A percentile compares a stretch with the other conserved stretches of the same genome.
Evolutionary conservation across 2,113 vertebrate genomes (phyloP).

Genomic region (Antidorcas marsupialis): DNA sequence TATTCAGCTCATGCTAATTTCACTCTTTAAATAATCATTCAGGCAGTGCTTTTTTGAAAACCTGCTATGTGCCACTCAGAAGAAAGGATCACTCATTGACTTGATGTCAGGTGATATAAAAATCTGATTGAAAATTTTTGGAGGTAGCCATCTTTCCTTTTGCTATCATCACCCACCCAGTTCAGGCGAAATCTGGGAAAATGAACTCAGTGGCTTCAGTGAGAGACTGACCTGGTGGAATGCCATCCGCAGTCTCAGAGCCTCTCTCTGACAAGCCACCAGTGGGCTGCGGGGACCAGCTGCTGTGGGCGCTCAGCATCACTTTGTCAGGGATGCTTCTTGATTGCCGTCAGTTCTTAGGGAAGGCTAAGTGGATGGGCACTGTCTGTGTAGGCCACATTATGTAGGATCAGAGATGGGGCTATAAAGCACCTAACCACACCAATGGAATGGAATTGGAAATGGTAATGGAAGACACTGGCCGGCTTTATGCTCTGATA

Average conservation of each 20-base stretch:
- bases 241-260: neutral
- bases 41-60: neutral
- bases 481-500: neutral
- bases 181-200: neutral
- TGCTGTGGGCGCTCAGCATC: neutral
- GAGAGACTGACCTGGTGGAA: neutral
- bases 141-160: neutral
- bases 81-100: neutral
- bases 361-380: neutral
- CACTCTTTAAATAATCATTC: neutral
- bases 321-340: neutral
- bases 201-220: neutral
- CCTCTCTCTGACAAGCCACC: neutral
- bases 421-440: neutral
- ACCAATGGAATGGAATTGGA: neutral
- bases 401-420: neutral
- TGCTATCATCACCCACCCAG: neutral
- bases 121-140: neutral
- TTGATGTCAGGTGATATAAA: neutral
- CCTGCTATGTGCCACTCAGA: neutral
- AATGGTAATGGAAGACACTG: neutral
- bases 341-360: neutral
- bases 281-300: neutral
- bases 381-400: neutral
- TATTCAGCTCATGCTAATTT: neutral